Conservation (phyloP, 2,797 vertebrate species). For the Staurois parvus region DNA sequence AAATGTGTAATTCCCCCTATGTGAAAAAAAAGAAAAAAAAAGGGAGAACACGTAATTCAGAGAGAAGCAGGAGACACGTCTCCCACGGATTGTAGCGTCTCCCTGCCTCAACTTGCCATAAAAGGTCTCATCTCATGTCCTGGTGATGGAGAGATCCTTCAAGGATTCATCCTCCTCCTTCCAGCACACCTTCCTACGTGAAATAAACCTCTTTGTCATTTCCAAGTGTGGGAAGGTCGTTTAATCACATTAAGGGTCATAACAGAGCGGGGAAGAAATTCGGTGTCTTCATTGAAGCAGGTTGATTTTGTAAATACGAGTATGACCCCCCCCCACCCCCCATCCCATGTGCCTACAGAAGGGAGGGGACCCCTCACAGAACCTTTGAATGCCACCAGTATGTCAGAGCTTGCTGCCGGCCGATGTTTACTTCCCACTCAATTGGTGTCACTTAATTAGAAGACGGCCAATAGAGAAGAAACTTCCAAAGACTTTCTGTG, state of each 20-base stretch:
- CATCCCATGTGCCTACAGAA: neutral
- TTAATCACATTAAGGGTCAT: constrained; percentile 23
- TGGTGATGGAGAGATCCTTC: neutral
- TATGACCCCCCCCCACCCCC: neutral
- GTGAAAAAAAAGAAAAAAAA: constrained; percentile 29
- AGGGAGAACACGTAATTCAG: constrained; percentile 49
- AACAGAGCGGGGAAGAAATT: neutral
- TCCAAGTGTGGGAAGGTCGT: constrained; percentile 22
- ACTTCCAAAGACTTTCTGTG: neutral
- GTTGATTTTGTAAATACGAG: neutral
- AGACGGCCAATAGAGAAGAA: neutral
- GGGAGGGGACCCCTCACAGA: neutral
- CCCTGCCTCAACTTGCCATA: constrained; percentile 46
- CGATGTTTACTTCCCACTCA: neutral
- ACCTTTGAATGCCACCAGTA: neutral
- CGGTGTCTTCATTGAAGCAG: neutral
- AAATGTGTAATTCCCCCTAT: constrained; percentile 61
- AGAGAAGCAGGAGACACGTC: constrained; percentile 56
- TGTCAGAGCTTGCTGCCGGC: neutral
- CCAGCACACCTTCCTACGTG: constrained; percentile 57
- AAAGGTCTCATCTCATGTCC: constrained; percentile 8
- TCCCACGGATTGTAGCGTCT: constrained; percentile 52
- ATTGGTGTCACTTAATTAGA: neutral
- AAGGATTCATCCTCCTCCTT: neutral
- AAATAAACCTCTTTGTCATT: neutral